Conservation (phyloP, 2,888 invertebrate species). For the Steinernema scapterisci region DNA sequence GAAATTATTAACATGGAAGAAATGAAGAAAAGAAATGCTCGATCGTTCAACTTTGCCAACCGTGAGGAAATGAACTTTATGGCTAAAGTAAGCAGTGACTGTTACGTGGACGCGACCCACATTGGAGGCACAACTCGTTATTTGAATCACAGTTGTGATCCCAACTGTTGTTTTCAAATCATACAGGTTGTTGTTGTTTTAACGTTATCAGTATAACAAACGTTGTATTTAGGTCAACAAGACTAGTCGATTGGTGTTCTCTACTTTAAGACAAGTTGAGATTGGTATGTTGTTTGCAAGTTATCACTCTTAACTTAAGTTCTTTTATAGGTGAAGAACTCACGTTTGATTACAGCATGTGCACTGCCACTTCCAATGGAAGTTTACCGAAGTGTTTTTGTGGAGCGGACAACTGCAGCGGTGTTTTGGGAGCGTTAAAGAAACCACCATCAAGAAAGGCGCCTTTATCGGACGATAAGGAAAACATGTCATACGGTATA, state of each 20-base stretch:
- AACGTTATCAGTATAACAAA: no score
- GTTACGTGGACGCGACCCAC: neutral
- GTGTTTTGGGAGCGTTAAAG: neutral
- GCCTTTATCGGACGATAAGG: neutral
- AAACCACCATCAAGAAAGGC: no score
- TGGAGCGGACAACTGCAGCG: neutral
- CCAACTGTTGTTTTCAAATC: neutral
- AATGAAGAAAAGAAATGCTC: neutral
- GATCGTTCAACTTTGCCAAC: neutral
- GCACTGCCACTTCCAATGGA: neutral
- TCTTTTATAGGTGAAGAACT: neutral
- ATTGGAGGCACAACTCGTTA: neutral
- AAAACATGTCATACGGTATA: no score
- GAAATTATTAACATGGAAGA: neutral
- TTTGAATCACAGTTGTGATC: slow-evolving; percentile 6
- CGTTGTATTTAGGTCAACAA: no score
- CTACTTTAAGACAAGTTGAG: no score
- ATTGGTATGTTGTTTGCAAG: no score
- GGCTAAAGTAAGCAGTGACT: neutral
- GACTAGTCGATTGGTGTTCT: no score
- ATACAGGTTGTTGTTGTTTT: neutral
- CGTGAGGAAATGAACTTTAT: neutral
- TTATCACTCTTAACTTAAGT: no score
- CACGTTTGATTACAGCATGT: neutral
- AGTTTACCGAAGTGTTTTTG: neutral